Evolutionary conservation across 2,888 invertebrate genomes (phyloP).

Genomic region (Seira sanloemensis): DNA sequence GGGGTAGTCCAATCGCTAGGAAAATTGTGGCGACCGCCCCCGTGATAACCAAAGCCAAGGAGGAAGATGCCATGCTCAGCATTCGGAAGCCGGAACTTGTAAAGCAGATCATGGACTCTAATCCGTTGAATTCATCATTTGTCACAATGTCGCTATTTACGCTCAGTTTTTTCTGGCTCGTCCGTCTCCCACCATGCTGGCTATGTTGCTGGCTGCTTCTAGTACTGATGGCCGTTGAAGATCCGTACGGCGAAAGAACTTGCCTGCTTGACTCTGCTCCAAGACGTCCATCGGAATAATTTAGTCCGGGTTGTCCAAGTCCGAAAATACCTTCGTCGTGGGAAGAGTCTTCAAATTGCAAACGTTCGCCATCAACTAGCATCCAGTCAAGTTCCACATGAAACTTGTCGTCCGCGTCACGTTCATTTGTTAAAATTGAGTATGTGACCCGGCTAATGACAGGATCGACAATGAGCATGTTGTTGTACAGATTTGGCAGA

Average conservation of each 20-base stretch:
- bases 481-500: slow-evolving; percentile 39
- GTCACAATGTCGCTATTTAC: neutral
- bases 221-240: neutral
- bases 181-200: neutral
- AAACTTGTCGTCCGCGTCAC: slow-evolving; percentile 5
- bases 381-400: slow-evolving; percentile 33
- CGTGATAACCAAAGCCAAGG: neutral
- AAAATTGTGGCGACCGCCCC: slow-evolving; percentile 14
- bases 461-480: slow-evolving; percentile 42
- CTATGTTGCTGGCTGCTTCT: neutral
- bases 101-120: neutral
- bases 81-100: neutral
- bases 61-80: slow-evolving; percentile 20
- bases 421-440: slow-evolving; percentile 15
- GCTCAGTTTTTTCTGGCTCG: neutral
- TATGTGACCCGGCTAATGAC: slow-evolving; percentile 26
- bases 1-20: slow-evolving; percentile 38
- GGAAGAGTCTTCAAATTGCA: neutral
- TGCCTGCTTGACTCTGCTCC: neutral
- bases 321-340: neutral
- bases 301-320: neutral
- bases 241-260: neutral
- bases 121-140: no score
- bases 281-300: neutral
- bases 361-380: neutral